Base-by-base conservation (phyloP, 2,888 invertebrate genomes). In the Xylophagus ater region DNA sequence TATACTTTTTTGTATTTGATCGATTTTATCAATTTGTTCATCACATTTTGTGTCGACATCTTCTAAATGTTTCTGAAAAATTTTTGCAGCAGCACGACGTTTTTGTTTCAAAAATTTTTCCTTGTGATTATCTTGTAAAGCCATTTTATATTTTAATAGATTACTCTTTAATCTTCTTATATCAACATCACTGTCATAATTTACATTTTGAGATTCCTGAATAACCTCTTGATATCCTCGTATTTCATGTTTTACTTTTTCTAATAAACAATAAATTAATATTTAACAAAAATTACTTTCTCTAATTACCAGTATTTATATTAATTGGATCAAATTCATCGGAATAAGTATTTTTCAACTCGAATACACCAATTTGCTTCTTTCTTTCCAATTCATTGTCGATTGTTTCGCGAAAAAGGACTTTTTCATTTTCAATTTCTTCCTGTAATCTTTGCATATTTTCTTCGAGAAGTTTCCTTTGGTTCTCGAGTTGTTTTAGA, bases 371-470 rank as follows among this genome's bases (percentile, higher is more conserved):
- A n/a, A 20, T 19, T 21, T 41, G 30, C 4, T 13, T 8, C 18
- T 42, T 39, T 20, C 20, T 39, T 5, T 37, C 24, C 10, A 45
- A 30, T 37, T 46, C 46, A 3, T 23, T 19, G 31, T 42, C 43
- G 8, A 43, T 34, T 20, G 41, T 39, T 29, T 40, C 23, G 3
- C 40, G 30, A 15, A 42, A 43, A 8, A 25, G 15, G 6, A 20
- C 19, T 23, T 46, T 46, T 32, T 46, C 46, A 10, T 25, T 7
- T 37, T 43, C 41, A 12, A 46, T 41, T 29, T 46, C 43, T 13
- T 36, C 12, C 32, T 42, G 40, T 13, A 46, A 32, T 8, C 33
- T 28, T 25, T 41, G 35, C 37, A 46, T 42, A n/a, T 43, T 42
- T 24, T 21, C 12, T 40, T 46, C 40, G 8, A 46, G 14, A 21